phyloP scores from a whole-genome alignment of 2,797 vertebrate genomes.

The Mormyrus proboscirostris region DNA sequence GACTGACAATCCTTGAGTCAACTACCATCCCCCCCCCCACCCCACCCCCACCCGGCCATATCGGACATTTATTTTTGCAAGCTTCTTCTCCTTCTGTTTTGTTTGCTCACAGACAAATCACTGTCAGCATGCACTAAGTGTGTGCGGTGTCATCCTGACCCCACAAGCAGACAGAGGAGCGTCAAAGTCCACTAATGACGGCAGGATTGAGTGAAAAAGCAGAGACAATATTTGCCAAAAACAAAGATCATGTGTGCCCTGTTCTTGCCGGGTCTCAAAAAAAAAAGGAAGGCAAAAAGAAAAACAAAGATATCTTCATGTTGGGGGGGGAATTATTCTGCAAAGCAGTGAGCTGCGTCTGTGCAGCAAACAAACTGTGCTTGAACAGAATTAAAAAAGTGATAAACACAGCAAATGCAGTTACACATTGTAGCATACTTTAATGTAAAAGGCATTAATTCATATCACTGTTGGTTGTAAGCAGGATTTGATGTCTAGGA shows the following conservation, averaged over 20 bases:
- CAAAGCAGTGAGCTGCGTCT: conserved; percentile 12
- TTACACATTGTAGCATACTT: conserved; percentile 30
- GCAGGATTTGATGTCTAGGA: not conserved
- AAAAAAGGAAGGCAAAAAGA: not conserved
- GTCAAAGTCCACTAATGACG: conserved; percentile 48
- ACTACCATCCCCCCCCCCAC: not conserved
- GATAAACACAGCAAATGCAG: conserved; percentile 25
- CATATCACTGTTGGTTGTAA: not conserved
- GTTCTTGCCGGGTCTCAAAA: not conserved
- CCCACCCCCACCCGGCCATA: conserved; percentile 29
- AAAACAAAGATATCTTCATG: conserved; percentile 2
- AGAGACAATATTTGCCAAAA: conserved; percentile 38
- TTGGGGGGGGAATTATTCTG: not conserved
- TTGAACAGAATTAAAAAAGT: conserved; percentile 10
- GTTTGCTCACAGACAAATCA: conserved; percentile 51
- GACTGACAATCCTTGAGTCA: conserved; percentile 20
- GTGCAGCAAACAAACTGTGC: conserved; percentile 23
- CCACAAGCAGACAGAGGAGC: conserved; percentile 31
- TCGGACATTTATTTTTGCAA: conserved; percentile 60
- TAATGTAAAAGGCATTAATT: conserved; percentile 27
- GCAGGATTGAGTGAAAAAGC: conserved; percentile 31
- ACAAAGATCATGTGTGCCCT: conserved; percentile 29
- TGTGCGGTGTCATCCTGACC: conserved; percentile 38
- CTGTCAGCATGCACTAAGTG: conserved; percentile 59
- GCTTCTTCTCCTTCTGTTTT: conserved; percentile 54